These are phyloP conservation scores for Oscheius sp. DNA, from an alignment of 2,888 invertebrate species.

Conservation along the genomic window DNA sequence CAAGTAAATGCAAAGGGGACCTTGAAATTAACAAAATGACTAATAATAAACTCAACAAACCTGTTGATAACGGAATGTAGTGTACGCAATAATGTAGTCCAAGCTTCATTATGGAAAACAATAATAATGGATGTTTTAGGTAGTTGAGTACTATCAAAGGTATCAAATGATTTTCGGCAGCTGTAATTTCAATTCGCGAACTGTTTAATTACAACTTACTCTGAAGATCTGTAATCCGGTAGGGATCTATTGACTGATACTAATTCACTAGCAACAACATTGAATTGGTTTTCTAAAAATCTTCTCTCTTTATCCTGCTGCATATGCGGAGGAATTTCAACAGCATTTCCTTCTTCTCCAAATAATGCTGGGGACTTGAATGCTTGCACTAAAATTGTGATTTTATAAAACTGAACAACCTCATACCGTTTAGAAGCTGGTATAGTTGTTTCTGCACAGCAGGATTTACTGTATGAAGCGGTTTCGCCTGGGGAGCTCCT, in stretches of 20 bases:
- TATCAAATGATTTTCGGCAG: constrained; percentile 36
- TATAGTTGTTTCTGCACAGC: constrained; percentile 23
- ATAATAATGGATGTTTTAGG: constrained; percentile 96
- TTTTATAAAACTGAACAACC: neutral
- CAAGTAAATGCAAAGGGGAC: constrained; percentile 66
- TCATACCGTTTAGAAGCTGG: constrained; percentile 15
- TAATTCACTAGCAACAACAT: constrained; percentile 89
- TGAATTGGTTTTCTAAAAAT: constrained; percentile 81
- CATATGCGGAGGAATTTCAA: constrained; percentile 57
- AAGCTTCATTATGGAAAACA: constrained; percentile 99
- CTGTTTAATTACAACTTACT: constrained; percentile 26
- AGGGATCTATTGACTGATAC: constrained; percentile 94
- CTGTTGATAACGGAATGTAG: constrained; percentile 73
- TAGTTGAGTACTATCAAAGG: constrained; percentile 77
- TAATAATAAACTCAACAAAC: constrained; percentile 35
- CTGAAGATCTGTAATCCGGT: constrained; percentile 82
- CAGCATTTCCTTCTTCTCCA: constrained; percentile 69
- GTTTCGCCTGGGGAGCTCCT: constrained; percentile 12
- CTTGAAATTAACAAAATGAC: constrained; percentile 2
- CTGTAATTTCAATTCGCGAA: constrained; percentile 36
- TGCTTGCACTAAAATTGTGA: constrained; percentile 43
- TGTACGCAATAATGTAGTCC: constrained; percentile 89
- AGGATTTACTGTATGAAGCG: constrained; percentile 26
- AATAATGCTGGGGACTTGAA: constrained; percentile 53
- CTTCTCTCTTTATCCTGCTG: constrained; percentile 63